phyloP scores from a whole-genome alignment of 2,797 vertebrate genomes.

The Sylvilagus floridanus region DNA sequence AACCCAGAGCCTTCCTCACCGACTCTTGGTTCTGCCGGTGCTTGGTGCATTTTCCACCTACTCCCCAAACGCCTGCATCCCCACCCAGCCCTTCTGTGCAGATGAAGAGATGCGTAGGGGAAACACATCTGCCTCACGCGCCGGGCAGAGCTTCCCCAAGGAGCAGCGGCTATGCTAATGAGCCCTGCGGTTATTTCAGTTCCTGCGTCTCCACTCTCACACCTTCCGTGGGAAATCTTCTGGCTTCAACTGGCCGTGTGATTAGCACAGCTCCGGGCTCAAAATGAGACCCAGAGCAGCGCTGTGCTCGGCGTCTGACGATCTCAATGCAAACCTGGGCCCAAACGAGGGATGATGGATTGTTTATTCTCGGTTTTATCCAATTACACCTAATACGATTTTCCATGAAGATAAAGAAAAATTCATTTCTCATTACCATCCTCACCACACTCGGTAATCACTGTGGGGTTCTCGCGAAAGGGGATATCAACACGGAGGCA shows the following conservation, averaged over 20 bases:
- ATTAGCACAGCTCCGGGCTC: accelerated
- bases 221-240: background rate
- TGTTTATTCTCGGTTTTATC: conserved; percentile 50
- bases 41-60: background rate
- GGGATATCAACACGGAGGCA: conserved; percentile 31
- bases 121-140: background rate
- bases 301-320: background rate
- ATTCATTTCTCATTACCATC: conserved; percentile 37
- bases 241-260: accelerated
- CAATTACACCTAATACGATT: conserved; percentile 58
- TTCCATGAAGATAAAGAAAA: conserved; percentile 59
- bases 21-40: accelerated
- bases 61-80: accelerated
- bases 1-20: accelerated
- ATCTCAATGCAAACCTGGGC: background rate
- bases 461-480: conserved; percentile 51
- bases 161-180: background rate
- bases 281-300: accelerated
- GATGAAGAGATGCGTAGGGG: background rate
- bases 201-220: background rate
- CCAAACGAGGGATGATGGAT: background rate
- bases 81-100: accelerated
- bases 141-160: accelerated
- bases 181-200: background rate
- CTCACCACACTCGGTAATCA: conserved; percentile 34